A percentile compares a stretch with the other conserved stretches of the same genome.
Evolutionary conservation across 2,113 vertebrate species (phyloP).

Genomic region (Theristicus caerulescens): DNA sequence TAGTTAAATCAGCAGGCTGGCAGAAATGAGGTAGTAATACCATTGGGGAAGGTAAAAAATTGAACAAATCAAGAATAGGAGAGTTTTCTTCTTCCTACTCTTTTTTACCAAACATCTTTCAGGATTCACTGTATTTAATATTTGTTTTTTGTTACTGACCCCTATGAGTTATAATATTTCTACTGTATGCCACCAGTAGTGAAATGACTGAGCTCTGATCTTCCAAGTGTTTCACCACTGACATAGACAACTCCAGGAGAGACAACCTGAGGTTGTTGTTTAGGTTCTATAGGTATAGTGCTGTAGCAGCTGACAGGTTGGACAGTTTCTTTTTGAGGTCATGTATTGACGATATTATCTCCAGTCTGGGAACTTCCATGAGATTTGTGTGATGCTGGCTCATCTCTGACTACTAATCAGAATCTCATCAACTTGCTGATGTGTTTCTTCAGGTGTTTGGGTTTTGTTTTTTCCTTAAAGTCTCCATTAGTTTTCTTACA

Average conservation of each 20-base stretch:
- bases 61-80: neutral
- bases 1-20: neutral
- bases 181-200: neutral
- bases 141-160: neutral
- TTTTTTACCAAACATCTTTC: neutral
- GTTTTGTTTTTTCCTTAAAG: neutral
- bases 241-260: neutral
- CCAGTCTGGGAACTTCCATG: neutral
- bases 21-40: neutral
- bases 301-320: neutral
- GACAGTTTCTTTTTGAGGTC: neutral
- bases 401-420: neutral
- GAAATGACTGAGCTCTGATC: neutral
- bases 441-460: neutral
- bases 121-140: neutral
- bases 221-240: neutral
- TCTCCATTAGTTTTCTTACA: neutral
- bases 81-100: neutral
- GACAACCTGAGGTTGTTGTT: neutral
- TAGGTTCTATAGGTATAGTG: neutral
- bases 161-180: fast-evolving
- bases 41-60: neutral
- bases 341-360: neutral
- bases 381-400: neutral
- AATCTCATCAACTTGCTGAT: neutral